Evolutionary conservation across 2,113 vertebrate genomes (phyloP).

Genomic region (Hemiscyllium ocellatum): DNA sequence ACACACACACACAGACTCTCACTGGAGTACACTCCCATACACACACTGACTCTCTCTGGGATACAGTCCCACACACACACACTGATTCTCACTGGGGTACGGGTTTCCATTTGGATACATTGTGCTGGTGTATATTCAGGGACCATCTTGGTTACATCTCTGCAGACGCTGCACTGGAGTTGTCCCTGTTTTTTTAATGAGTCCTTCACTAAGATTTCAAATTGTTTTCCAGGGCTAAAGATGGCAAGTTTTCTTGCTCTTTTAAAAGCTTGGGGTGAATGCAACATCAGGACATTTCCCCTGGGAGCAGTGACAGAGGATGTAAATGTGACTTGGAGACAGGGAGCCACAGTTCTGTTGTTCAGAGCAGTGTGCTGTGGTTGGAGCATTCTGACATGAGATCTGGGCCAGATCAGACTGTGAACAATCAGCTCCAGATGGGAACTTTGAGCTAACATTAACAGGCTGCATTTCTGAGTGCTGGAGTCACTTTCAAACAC

Average conservation of each 20-base stretch:
- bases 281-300: neutral
- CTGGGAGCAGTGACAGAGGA: neutral
- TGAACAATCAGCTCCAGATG: constrained; percentile 23
- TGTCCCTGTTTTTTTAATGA: too few relatives aligned
- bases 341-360: neutral
- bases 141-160: too few relatives aligned
- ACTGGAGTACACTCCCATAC: too few relatives aligned
- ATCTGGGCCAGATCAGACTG: constrained; percentile 1
- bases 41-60: too few relatives aligned
- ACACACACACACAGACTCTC: too few relatives aligned
- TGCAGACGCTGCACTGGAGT: too few relatives aligned
- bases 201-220: neutral
- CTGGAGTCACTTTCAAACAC: constrained; percentile 27
- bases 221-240: neutral
- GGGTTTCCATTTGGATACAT: too few relatives aligned
- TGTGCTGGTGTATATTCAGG: too few relatives aligned
- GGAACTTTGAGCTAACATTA: neutral
- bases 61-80: too few relatives aligned
- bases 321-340: neutral
- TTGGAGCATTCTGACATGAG: neutral
- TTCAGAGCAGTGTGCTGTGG: neutral
- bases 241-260: neutral
- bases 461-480: constrained; percentile 28
- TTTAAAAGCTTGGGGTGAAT: neutral
- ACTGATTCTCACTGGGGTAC: too few relatives aligned